phyloP scores from a whole-genome alignment of 2,113 vertebrate genomes.

The Agelaius phoeniceus region DNA sequence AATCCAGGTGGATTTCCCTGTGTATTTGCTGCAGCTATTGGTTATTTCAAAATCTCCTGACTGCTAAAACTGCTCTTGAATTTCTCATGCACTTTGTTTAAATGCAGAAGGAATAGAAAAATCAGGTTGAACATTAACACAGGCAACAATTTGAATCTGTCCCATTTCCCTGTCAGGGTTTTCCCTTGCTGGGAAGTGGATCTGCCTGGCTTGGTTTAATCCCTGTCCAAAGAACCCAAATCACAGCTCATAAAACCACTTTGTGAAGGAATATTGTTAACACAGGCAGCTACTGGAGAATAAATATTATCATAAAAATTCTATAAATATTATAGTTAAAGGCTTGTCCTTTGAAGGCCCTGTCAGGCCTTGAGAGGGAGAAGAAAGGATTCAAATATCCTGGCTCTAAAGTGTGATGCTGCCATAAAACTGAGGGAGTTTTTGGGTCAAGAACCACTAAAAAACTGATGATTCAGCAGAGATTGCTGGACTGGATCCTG shows the following conservation, averaged over 20 bases:
- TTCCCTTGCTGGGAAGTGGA: neutral
- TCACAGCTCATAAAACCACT: neutral
- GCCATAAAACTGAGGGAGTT: neutral
- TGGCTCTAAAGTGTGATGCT: neutral
- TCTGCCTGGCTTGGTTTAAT: neutral
- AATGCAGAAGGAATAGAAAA: neutral
- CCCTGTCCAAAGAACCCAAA: neutral
- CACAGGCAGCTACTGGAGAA: slow-evolving; percentile 21
- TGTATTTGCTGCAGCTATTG: neutral
- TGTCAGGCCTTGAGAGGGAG: neutral
- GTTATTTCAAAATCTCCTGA: neutral
- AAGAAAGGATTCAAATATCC: neutral
- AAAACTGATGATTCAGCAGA: neutral
- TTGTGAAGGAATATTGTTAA: neutral
- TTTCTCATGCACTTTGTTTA: neutral
- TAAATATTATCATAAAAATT: slow-evolving; percentile 5
- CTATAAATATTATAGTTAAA: slow-evolving; percentile 25
- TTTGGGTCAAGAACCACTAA: neutral
- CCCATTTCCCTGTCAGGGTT: neutral
- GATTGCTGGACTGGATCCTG: neutral
- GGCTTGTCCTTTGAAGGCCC: neutral
- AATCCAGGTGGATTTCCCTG: neutral
- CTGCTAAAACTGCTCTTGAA: neutral
- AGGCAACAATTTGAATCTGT: neutral
- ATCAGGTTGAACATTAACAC: neutral